These are phyloP conservation scores for Drosophila picticornis DNA, from an alignment of 2,888 invertebrate genomes.

Conservation along the genomic window DNA sequence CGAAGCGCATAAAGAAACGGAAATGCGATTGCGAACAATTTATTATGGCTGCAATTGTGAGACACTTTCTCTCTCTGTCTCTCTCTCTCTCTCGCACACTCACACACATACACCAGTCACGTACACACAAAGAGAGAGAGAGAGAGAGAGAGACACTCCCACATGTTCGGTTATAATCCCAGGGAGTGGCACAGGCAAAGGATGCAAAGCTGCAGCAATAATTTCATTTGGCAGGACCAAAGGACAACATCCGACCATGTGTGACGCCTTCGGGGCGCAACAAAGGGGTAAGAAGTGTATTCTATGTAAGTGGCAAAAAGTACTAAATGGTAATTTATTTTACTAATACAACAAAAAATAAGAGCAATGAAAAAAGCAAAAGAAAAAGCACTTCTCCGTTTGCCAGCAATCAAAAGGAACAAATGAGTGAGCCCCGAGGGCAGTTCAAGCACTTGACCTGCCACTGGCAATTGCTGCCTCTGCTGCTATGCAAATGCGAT, in stretches of 20 bases:
- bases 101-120: slow-evolving; percentile 6
- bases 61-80: slow-evolving; percentile 29
- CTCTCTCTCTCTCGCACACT: slow-evolving; percentile 24
- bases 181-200: slow-evolving; percentile 54
- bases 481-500: slow-evolving; percentile 74
- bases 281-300: background rate
- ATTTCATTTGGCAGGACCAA: slow-evolving; percentile 77
- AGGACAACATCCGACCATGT: slow-evolving; percentile 75
- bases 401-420: slow-evolving; percentile 73
- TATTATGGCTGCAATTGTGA: slow-evolving; percentile 79
- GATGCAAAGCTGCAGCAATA: slow-evolving; percentile 75
- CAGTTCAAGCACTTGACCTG: slow-evolving; percentile 68
- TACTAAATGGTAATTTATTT: slow-evolving; percentile 81
- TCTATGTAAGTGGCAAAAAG: slow-evolving; percentile 71
- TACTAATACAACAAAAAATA: slow-evolving; percentile 72
- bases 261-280: slow-evolving; percentile 54
- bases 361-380: slow-evolving; percentile 52
- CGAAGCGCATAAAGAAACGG: slow-evolving; percentile 78
- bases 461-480: slow-evolving; percentile 24
- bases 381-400: slow-evolving; percentile 50
- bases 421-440: slow-evolving; percentile 75
- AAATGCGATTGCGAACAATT: slow-evolving; percentile 80
- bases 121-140: background rate
- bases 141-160: slow-evolving; percentile 13
- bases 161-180: slow-evolving; percentile 67